Conservation (phyloP, 2,888 invertebrate genomes). For the Caenorhabditis imperialis region DNA sequence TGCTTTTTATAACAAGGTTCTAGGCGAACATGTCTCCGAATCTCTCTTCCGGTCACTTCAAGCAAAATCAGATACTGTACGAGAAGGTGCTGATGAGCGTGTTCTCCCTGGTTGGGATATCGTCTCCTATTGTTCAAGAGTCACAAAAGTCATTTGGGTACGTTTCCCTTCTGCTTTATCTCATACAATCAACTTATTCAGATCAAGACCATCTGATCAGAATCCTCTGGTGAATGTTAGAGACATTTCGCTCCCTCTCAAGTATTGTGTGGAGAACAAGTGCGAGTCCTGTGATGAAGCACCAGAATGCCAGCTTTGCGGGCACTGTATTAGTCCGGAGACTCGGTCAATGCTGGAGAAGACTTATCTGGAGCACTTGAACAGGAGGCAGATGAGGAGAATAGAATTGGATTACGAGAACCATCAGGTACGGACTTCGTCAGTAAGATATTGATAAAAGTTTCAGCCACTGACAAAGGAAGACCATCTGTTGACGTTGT, state of each 20-base stretch:
- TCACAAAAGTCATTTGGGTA: constrained; percentile 23
- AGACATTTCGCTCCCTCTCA: constrained; percentile 47
- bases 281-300: constrained; percentile 49
- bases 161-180: not conserved
- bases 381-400: constrained; percentile 86
- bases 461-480: constrained; percentile 76
- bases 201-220: constrained; percentile 27
- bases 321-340: constrained; percentile 84
- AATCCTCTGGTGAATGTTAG: constrained; percentile 48
- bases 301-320: constrained; percentile 85
- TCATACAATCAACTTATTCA: not conserved
- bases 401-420: constrained; percentile 53
- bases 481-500: constrained; percentile 86
- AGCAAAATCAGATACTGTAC: constrained; percentile 88
- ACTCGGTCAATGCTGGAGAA: constrained; percentile 82
- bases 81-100: constrained; percentile 90
- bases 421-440: constrained; percentile 81
- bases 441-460: not conserved
- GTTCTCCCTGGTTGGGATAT: constrained; percentile 86
- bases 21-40: constrained; percentile 98
- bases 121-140: constrained; percentile 61
- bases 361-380: constrained; percentile 87
- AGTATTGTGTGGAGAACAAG: constrained; percentile 39
- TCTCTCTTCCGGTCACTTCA: constrained; percentile 91
- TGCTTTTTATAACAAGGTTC: constrained; percentile 62